Base-by-base conservation (phyloP, 2,113 vertebrate species). In the Eolophus roseicapilla region DNA sequence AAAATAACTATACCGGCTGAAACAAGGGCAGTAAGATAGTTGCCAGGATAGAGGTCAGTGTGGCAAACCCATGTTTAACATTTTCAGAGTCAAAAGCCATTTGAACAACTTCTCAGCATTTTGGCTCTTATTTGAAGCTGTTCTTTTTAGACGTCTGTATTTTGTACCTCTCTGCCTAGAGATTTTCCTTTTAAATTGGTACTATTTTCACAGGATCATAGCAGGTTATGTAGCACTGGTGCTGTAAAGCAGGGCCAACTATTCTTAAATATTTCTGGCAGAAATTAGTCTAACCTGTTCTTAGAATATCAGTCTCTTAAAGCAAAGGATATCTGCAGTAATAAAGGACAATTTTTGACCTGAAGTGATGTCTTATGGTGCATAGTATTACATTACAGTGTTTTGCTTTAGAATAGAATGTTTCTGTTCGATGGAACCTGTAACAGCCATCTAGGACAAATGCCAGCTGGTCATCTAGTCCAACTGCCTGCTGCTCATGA, bases 361-460 rank as follows among this genome's bases (percentile, higher is more conserved):
- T 50, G n/a, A 70, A 70, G 12, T 7, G n/a, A 4, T 74, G 39
- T 33, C 15, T 75, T n/a, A 41, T 11, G 18, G 13, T 37, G 15
- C 63, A 49, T 60, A 2, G 1, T 47, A 74, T 77, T 50, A 44
- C 11, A 7, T 31, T 71, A 21, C 39, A 75, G 35, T 0, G 0
- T 62, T 87, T 80, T 90, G 41, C 73, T 89, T 77, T 67, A 43
- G 50, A 65, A 9, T 12, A 27, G 37, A 47, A 6, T 37, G 52
- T 86, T 77, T 82, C 64, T 25, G 27, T 62, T 73, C 47, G 11
- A 81, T 35, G 46, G 50, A 55, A 21, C 44, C 28, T 60, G 3
- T 13, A 82, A 71, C 1, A 3, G 46, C 69, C 62, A 81, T n/a
- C 70, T n/a, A 16, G 27, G 60, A 52, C 71, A 82, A 53, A 52